Base-by-base conservation (phyloP, 2,888 invertebrate species). In the Lasioglossum figueresi region DNA sequence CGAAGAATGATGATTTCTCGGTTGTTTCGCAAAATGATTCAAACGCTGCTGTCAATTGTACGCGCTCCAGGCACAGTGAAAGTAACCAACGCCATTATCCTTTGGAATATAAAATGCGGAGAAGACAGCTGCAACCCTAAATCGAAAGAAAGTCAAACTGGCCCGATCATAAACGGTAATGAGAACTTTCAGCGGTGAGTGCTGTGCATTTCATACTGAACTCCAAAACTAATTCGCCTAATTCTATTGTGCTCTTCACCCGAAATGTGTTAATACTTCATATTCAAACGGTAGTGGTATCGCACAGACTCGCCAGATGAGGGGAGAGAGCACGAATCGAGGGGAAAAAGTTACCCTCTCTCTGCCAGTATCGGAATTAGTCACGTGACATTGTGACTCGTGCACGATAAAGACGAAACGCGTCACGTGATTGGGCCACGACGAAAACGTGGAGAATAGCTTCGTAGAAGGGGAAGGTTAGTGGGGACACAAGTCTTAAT, bases 71-170 rank as follows among this genome's bases (percentile, higher is more conserved):
- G 84, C 81, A 56, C 70, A 82, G 89, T 86, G 89, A 90, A 90
- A 89, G 89, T 86, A 80, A 83, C 76, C 75, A 56, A 70, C 37
- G 70, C 75, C 76, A 88, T 88, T 87, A 89, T 88, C 72, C 85
- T 82, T 76, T 52, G 66, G 80, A 81, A 76, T 80, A 86, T 78
- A 82, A 82, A 86, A 81, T 56, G 73, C 34, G 52, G 73, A 74
- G 76, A 80, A 71, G 77, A 52, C 84, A 84, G 85, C 81, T 89
- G 88, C 86, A 82, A 83, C 83, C 83, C 84, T 84, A 82, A 79
- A 87, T 87, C 74, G 80, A 73, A 88, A 85, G 89, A 89, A 88
- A 89, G 89, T 85, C 85, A 75, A 84, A 84, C 80, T 83, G 79
- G 77, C 81, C 76, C 45, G 63, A 48, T 72, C 84, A 63, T 45